Evolutionary conservation across 64 coral and sea anemone species (phyloP).

Genomic region (Acropora tenuis): DNA sequence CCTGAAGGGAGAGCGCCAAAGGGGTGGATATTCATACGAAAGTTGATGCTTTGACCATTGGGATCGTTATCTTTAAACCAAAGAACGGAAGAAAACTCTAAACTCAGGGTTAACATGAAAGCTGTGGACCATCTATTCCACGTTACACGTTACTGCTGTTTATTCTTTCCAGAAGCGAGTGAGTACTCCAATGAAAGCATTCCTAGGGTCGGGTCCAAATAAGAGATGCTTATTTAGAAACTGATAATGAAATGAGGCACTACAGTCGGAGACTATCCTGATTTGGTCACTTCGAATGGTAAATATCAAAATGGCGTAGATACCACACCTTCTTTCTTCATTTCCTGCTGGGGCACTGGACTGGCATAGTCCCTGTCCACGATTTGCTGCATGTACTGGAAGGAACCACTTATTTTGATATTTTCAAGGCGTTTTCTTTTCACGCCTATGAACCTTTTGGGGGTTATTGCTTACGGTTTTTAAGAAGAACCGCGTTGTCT

Average conservation of each 20-base stretch:
- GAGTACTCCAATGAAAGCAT: conserved; percentile 10
- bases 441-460: conserved; percentile 13
- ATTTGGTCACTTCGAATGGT: conserved; percentile 39
- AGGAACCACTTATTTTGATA: conserved; percentile 10
- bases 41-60: not conserved
- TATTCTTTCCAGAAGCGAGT: conserved; percentile 38
- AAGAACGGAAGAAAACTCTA: not conserved
- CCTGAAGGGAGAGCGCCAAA: too few relatives aligned
- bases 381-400: conserved; percentile 34
- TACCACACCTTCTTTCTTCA: conserved; percentile 54
- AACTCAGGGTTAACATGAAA: too few relatives aligned
- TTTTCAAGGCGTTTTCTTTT: conserved; percentile 39
- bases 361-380: conserved; percentile 39
- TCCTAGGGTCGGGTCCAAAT: conserved; percentile 1
- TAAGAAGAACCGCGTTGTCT: conserved; percentile 15
- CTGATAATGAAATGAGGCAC: conserved; percentile 18
- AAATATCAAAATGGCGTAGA: conserved; percentile 39
- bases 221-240: conserved; percentile 40
- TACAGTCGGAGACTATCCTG: conserved; percentile 46
- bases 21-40: too few relatives aligned
- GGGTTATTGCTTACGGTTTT: conserved; percentile 3
- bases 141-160: not conserved
- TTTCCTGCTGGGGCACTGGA: conserved; percentile 2
- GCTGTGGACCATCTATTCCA: not conserved
- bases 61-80: not conserved